Conservation (phyloP, 2,797 vertebrate genomes). For the Paedocypris micromegethes region DNA sequence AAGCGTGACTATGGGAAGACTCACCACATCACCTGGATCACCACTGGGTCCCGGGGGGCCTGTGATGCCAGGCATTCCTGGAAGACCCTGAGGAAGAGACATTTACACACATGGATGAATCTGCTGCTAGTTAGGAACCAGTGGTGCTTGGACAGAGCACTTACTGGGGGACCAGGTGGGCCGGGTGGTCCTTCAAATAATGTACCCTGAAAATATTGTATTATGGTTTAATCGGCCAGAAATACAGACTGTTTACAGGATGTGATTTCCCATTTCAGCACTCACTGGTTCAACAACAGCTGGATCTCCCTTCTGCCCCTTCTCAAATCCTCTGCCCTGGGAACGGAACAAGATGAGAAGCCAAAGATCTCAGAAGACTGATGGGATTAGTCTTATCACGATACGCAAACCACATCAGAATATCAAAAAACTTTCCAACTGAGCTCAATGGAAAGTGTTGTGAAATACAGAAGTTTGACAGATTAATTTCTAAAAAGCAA, state of each 20-base stretch:
- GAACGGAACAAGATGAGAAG: conserved; percentile 10
- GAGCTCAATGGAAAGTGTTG: no score
- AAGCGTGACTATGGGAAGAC: conserved; percentile 38
- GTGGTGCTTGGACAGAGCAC: conserved; percentile 26
- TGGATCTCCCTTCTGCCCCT: conserved; percentile 84
- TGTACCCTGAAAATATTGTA: conserved; percentile 62
- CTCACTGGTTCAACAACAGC: conserved; percentile 79
- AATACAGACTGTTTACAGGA: no score
- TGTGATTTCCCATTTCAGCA: conserved; percentile 10
- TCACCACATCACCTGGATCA: conserved; percentile 80
- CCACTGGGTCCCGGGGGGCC: conserved; percentile 80
- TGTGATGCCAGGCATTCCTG: conserved; percentile 72
- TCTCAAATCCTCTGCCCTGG: conserved; percentile 62
- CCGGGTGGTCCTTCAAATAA: conserved; percentile 73
- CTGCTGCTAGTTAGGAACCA: not conserved
- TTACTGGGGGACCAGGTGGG: conserved; percentile 72
- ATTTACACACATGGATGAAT: conserved; percentile 18
- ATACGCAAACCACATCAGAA: not conserved
- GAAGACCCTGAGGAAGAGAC: conserved; percentile 67
- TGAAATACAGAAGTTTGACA: no score
- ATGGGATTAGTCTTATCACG: not conserved
- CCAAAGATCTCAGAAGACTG: not conserved
- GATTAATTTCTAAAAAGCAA: no score
- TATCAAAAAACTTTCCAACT: no score
- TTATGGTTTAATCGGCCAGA: no score